phyloP scores from a whole-genome alignment of 2,113 vertebrate species.

The Chaetorhynchus papuensis region DNA sequence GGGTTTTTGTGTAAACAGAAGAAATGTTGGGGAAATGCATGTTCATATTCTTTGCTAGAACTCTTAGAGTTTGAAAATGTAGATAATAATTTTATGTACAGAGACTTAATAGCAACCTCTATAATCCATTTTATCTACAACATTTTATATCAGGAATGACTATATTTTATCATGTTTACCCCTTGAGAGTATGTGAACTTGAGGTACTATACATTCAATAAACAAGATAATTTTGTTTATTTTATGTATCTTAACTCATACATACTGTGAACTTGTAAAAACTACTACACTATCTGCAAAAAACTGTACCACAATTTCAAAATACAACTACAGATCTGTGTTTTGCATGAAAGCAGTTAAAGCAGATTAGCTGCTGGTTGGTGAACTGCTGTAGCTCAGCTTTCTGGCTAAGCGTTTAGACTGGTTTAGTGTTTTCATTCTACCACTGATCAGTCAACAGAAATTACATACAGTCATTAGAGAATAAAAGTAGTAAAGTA shows the following conservation, averaged over 20 bases:
- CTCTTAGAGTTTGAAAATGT: not conserved
- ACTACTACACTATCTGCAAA: not conserved
- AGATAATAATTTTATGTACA: not conserved
- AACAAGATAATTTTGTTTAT: not conserved
- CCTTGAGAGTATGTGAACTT: not conserved
- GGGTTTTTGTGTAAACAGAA: not conserved
- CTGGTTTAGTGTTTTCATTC: not conserved
- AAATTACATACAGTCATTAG: not conserved
- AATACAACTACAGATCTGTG: not conserved
- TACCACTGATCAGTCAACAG: not conserved
- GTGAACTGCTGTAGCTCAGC: not conserved
- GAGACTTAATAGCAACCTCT: not conserved
- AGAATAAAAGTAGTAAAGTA: not conserved
- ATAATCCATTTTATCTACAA: not conserved
- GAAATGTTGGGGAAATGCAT: not conserved
- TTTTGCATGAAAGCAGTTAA: not conserved
- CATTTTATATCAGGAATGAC: not conserved
- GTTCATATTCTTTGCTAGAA: not conserved
- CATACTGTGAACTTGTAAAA: not conserved
- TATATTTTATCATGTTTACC: not conserved
- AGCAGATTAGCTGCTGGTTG: not conserved
- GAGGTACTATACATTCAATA: not conserved
- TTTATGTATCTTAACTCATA: not conserved
- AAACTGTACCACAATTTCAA: not conserved
- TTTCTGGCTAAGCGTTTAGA: not conserved